Conservation (phyloP, 1,140 invertebrate genomes). For the Polypedilum vanderplanki region DNA sequence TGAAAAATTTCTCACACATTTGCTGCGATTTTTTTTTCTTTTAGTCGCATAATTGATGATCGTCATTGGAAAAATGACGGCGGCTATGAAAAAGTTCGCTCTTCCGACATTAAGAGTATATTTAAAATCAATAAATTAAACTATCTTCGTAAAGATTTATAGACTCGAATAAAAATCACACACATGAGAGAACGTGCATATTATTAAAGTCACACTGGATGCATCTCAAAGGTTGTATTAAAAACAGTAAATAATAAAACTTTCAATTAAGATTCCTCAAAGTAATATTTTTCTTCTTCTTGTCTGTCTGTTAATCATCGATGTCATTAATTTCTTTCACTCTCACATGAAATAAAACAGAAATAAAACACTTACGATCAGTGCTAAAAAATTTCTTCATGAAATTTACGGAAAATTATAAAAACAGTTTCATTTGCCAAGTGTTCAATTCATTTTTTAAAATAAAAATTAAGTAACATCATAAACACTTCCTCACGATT, state of each 20-base stretch:
- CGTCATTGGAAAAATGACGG: not conserved
- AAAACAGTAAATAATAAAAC: not conserved
- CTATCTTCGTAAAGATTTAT: constrained; percentile 11
- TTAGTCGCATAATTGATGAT: constrained; percentile 8
- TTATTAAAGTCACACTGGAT: not conserved
- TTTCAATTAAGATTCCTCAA: constrained; percentile 13
- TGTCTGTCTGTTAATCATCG: not conserved
- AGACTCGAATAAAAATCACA: constrained; percentile 11
- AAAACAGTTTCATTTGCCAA: not conserved
- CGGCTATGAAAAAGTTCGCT: no score
- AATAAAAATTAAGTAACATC: not conserved
- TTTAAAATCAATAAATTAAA: constrained; percentile 15
- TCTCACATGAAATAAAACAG: not conserved
- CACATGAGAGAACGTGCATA: not conserved
- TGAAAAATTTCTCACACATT: constrained; percentile 9
- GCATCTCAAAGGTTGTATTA: not conserved
- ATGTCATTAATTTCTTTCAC: constrained; percentile 16
- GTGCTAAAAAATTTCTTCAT: not conserved
- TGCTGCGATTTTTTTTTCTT: not conserved
- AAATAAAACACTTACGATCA: constrained; percentile 1
- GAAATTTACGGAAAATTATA: not conserved
- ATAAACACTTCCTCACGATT: not conserved
- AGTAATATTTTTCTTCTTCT: not conserved
- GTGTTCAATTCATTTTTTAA: not conserved
- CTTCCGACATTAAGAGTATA: not conserved